Evolutionary conservation across 2,113 vertebrate genomes (phyloP).

Genomic region (Butorides virescens): DNA sequence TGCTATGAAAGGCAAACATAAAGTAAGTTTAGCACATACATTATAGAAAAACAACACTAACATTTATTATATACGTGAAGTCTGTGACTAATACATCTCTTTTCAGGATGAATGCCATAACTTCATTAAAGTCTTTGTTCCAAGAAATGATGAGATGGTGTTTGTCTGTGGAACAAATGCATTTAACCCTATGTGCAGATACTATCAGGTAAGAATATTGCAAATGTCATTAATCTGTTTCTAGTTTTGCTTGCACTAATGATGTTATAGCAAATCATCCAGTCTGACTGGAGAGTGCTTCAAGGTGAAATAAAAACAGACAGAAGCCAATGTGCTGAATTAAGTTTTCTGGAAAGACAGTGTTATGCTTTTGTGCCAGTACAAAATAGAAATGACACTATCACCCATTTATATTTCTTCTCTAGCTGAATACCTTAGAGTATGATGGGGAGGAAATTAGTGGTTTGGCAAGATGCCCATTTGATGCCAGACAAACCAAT

Average conservation of each 20-base stretch:
- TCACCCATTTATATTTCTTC: slow-evolving; percentile 69
- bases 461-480: slow-evolving; percentile 96
- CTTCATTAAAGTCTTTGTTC: slow-evolving; percentile 98
- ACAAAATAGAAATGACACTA: slow-evolving; percentile 57
- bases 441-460: slow-evolving; percentile 99
- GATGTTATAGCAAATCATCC: not conserved
- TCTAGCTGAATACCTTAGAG: slow-evolving; percentile 95
- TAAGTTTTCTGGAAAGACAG: slow-evolving; percentile 50
- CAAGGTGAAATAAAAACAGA: slow-evolving; percentile 44
- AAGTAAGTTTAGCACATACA: slow-evolving; percentile 75
- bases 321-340: slow-evolving; percentile 49
- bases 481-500: slow-evolving; percentile 98
- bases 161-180: slow-evolving; percentile 98
- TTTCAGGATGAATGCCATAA: slow-evolving; percentile 98
- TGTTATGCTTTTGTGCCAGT: slow-evolving; percentile 13
- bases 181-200: slow-evolving; percentile 98
- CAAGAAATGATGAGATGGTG: slow-evolving; percentile 94
- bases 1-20: slow-evolving; percentile 97
- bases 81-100: not conserved
- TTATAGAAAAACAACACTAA: not conserved
- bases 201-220: slow-evolving; percentile 87
- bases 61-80: not conserved
- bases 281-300: not conserved
- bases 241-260: not conserved
- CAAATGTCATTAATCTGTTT: not conserved